Evolutionary conservation across 2,888 invertebrate species (phyloP), one percentile per base, ranked within the genome.

Genomic region (Leptogaster cylindrica): DNA sequence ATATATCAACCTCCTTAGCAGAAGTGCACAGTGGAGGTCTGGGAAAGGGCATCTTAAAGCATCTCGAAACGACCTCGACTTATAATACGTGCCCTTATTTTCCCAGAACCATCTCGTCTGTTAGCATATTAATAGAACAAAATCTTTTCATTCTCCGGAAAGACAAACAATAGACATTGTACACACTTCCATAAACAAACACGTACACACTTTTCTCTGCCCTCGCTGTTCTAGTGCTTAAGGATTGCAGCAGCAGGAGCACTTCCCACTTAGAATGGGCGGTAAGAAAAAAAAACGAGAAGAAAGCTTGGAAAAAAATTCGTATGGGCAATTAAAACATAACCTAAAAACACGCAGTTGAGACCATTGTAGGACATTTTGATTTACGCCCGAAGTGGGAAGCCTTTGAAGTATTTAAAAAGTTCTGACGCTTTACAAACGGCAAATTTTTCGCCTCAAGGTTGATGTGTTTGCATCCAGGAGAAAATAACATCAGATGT

Each of bases 241-340:
- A 6, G 6, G 20, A 44, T n/a, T 61, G 61, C 44, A 61, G 28
- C 44, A 8, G 12, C 12, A 1, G 23, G n/a, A 39, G 16, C 14
- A 61, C 44, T 61, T 61, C 61, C 44, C 61, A 61, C 61, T 61
- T 61, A 31, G 44, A 25, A 27, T 33, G 44, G 61, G 61, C 28
- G 44, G 44, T 44, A 44, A 61, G 44, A 61, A 44, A 27, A 61
- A 20, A 65, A 12, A 51, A 51, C 28, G 23, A 58, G 10, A 18
- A 51, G 5, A 36, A 65, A n/a, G n/a, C n/a, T n/a, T n/a, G n/a
- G n/a, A n/a, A n/a, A n/a, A n/a, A n/a, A n/a, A n/a, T n/a, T 51
- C 50, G 23, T 68, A 74, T 74, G 75, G 75, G 76, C 79, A 79
- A 79, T 79, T 79, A 79, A 78, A 78, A 77, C 72, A 74, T 78